These are phyloP conservation scores for Tholera decimalis DNA, from an alignment of 2,888 invertebrate species.

Conservation along the genomic window DNA sequence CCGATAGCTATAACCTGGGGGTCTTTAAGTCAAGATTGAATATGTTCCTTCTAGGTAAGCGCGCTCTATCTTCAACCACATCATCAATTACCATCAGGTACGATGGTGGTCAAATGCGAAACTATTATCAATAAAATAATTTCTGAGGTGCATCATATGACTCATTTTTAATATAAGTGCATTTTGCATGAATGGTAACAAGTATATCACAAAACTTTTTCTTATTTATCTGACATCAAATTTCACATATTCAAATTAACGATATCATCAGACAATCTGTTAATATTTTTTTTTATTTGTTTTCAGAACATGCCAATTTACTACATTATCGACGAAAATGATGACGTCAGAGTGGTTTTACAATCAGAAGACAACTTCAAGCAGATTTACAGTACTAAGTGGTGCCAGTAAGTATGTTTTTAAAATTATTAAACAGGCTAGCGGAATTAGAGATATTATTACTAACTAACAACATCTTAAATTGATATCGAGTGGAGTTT, in stretches of 20 bases:
- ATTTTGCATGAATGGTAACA: too few species aligned
- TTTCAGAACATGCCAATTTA: constrained; percentile 48
- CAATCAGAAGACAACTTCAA: constrained; percentile 40
- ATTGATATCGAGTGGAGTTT: background rate
- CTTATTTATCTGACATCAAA: background rate
- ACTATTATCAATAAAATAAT: too few species aligned
- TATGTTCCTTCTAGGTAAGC: too few species aligned
- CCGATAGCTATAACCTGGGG: too few species aligned
- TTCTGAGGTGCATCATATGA: too few species aligned
- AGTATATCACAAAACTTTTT: background rate
- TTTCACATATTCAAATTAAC: background rate
- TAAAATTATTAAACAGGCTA: background rate
- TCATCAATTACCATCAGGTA: too few species aligned
- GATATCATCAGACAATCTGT: background rate
- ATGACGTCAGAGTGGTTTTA: constrained; percentile 43
- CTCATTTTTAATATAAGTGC: too few species aligned
- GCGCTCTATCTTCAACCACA: too few species aligned
- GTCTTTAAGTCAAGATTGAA: too few species aligned
- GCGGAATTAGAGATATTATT: background rate
- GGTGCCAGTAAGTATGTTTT: constrained; percentile 50
- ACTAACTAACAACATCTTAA: background rate
- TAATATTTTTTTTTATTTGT: background rate
- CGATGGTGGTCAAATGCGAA: too few species aligned
- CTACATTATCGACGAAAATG: constrained; percentile 41
- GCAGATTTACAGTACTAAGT: constrained; percentile 37